Percentiles rank a stretch among this genome's conserved stretches.
phyloP scores from a whole-genome alignment of 30 jellyfish, hydroid and myxozoan genomes.

The Euphysa ruthae region DNA sequence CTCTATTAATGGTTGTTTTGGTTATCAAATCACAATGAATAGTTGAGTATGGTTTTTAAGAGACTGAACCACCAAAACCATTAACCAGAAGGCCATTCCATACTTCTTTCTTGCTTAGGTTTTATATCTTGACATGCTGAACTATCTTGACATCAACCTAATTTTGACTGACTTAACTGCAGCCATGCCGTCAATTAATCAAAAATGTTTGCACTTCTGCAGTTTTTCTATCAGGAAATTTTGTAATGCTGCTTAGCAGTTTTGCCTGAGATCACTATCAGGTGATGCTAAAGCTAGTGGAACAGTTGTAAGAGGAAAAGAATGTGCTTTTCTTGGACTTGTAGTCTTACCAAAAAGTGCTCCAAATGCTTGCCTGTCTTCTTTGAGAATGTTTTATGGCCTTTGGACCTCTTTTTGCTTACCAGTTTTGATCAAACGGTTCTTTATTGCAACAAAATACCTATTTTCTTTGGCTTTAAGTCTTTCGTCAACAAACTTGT shows the following conservation, averaged over 20 bases:
- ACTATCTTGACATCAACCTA: too few species aligned
- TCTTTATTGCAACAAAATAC: neutral
- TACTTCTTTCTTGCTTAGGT: too few species aligned
- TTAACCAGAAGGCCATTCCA: too few species aligned
- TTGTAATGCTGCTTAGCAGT: slow-evolving; percentile 28
- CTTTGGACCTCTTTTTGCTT: neutral
- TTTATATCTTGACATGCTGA: too few species aligned
- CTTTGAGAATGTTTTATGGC: slow-evolving; percentile 14
- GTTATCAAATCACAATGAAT: too few species aligned
- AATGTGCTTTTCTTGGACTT: slow-evolving; percentile 23
- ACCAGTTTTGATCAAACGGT: slow-evolving; percentile 9
- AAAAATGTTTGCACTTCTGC: slow-evolving; percentile 3
- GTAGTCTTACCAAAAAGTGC: slow-evolving; percentile 26
- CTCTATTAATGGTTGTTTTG: too few species aligned
- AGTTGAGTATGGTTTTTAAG: too few species aligned
- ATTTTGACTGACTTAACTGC: too few species aligned
- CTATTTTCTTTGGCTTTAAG: slow-evolving; percentile 12
- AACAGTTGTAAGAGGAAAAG: slow-evolving; percentile 28
- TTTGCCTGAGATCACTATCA: slow-evolving; percentile 29
- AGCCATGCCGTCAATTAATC: slow-evolving; percentile 6
- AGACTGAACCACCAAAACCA: too few species aligned
- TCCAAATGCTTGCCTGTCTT: slow-evolving; percentile 40
- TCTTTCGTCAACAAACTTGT: slow-evolving; percentile 22
- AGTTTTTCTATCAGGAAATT: slow-evolving; percentile 20
- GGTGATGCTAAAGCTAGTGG: slow-evolving; percentile 44